phyloP scores from a whole-genome alignment of 2,797 vertebrate species.

The Artibeus lituratus region DNA sequence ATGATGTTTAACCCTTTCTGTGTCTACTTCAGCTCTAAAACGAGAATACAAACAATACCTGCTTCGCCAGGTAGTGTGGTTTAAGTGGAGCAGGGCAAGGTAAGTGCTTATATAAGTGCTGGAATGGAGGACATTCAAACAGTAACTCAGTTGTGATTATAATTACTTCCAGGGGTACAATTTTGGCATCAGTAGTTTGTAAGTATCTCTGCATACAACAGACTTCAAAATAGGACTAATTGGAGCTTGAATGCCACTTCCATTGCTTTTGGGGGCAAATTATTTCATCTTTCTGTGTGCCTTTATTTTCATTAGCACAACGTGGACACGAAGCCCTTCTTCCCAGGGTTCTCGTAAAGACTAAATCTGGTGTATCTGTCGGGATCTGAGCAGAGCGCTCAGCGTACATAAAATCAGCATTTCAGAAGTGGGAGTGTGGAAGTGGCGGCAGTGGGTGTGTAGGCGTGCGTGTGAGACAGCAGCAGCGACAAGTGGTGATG shows the following conservation, averaged over 20 bases:
- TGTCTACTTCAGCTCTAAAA: background rate
- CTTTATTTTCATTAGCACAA: conserved; percentile 40
- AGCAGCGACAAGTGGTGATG: background rate
- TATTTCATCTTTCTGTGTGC: background rate
- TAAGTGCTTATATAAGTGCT: background rate
- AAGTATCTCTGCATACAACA: background rate
- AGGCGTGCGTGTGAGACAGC: background rate
- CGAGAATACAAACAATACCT: background rate
- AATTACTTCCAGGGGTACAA: background rate
- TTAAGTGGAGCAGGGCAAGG: background rate
- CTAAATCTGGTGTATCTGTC: background rate
- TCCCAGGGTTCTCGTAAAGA: background rate
- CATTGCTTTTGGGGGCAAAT: background rate
- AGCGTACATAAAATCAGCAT: background rate
- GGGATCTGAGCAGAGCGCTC: background rate
- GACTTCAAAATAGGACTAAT: background rate
- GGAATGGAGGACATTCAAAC: background rate
- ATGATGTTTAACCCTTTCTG: background rate
- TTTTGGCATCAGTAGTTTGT: background rate
- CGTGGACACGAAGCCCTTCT: background rate
- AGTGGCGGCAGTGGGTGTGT: rapidly evolving
- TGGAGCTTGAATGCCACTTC: background rate
- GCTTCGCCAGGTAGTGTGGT: background rate
- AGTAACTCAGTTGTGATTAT: background rate
- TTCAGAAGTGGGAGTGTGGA: background rate